Evolutionary conservation across 2,113 vertebrate species (phyloP), one percentile per base, ranked within the genome.

Genomic region (Festucalex cinctus): DNA sequence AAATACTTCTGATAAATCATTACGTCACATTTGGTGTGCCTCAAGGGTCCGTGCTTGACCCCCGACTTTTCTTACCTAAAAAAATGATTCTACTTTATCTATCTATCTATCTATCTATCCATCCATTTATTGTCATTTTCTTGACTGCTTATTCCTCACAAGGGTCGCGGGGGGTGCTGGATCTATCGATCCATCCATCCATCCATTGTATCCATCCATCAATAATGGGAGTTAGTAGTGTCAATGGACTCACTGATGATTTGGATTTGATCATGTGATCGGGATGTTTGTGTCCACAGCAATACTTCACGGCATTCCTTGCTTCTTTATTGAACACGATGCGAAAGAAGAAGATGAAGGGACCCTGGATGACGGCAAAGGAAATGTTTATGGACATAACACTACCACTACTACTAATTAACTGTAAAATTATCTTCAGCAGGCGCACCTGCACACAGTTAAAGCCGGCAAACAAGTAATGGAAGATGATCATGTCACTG

Each of bases 381-480:
- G 6, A 28, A 64, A n/a, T 0, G 41, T 19, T 12, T 37, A 19
- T 20, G 1, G 9, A 35, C 28, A 9, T 16, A 28, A 32, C 2
- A 12, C 32, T 24, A 41, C 10, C 3, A 16, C 5, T 32, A 3
- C 32, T 9, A 19, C 12, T 35, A 41, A 3, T 24, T 12, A 41
- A 60, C 28, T 3, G 7, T 39, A 12, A 13, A 14, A 9, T 3
- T 14, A 22, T 8, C 19, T 14, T 14, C 16, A 56, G 16, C 14
- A 16, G 19, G 7, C 76, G 74, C 88, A 98, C 96, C 94, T 96
- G 96, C 48, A 95, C 68, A 72, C 94, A 95, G 88, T 93, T 95
- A 89, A 94, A 94, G 12, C 88, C 90, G 0, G 95, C 95, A 0
- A 96, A 97, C 87, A 97, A 92, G 88, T 98, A 96, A 89, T 98